phyloP scores from a whole-genome alignment of 2,797 vertebrate genomes.

The Kryptopterus vitreolus region DNA sequence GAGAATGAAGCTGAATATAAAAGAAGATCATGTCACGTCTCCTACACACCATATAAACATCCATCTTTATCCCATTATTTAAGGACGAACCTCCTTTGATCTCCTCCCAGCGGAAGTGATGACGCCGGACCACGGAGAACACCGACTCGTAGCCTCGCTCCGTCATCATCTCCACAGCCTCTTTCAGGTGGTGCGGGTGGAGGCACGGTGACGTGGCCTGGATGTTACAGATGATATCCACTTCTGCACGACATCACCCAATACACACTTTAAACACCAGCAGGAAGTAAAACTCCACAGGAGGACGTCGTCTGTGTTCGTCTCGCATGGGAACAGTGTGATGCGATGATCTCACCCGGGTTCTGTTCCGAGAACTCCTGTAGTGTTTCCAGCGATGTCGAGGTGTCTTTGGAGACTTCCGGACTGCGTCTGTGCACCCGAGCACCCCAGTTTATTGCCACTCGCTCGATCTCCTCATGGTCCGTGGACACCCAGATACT shows the following conservation, averaged over 20 bases:
- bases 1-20: not conserved
- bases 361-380: slow-evolving; percentile 79
- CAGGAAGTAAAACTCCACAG: not conserved
- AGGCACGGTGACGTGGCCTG: slow-evolving; percentile 95
- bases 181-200: slow-evolving; percentile 83
- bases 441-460: slow-evolving; percentile 82
- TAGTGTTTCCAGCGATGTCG: slow-evolving; percentile 87
- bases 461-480: slow-evolving; percentile 85
- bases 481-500: slow-evolving; percentile 97
- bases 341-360: slow-evolving; percentile 67
- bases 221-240: slow-evolving; percentile 88
- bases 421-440: slow-evolving; percentile 84
- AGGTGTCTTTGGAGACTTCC: slow-evolving; percentile 84
- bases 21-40: not conserved
- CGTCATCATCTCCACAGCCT: slow-evolving; percentile 78
- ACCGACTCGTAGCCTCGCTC: slow-evolving; percentile 80
- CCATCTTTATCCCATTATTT: not conserved
- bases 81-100: slow-evolving; percentile 77
- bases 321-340: no score
- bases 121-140: slow-evolving; percentile 88
- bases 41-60: not conserved
- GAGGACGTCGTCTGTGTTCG: no score
- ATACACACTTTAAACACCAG: not conserved
- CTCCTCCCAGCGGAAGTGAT: slow-evolving; percentile 93
- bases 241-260: slow-evolving; percentile 67